A percentile compares a stretch with the other conserved stretches of the same genome.
Conservation (phyloP, 2,113 vertebrate genomes). For the Paradoxurus hermaphroditus region DNA sequence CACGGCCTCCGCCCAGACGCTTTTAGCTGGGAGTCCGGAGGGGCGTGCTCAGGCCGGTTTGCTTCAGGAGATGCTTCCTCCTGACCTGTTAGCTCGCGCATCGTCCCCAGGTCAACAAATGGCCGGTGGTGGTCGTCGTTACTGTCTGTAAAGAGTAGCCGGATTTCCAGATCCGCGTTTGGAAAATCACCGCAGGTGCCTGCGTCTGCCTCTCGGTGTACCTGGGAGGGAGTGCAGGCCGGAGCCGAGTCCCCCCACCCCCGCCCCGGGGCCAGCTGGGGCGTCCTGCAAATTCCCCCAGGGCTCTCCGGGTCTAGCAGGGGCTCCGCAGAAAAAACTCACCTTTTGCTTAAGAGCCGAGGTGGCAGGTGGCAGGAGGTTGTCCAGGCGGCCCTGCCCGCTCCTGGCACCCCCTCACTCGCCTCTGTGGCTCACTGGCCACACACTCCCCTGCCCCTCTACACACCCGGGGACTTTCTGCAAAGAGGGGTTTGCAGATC, state of each 20-base stretch:
- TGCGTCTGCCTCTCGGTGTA: not conserved
- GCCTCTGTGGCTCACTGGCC: not conserved
- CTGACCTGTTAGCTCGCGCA: not conserved
- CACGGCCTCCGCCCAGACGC: not conserved
- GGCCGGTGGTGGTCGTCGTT: not conserved
- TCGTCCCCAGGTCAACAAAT: not conserved
- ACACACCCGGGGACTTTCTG: not conserved
- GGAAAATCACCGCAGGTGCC: not conserved
- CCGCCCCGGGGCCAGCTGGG: not conserved
- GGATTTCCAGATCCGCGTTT: not conserved
- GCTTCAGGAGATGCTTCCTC: not conserved
- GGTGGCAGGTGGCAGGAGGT: not conserved
- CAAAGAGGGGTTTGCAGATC: not conserved
- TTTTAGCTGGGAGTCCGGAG: not conserved
- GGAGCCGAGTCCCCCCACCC: too few relatives aligned
- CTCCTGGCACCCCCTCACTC: not conserved
- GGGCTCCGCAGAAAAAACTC: not conserved
- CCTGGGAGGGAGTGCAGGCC: not conserved
- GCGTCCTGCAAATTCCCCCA: not conserved
- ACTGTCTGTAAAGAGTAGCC: not conserved
- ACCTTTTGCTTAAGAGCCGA: not conserved
- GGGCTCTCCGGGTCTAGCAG: not conserved
- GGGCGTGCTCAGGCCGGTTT: not conserved
- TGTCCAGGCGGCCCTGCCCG: not conserved
- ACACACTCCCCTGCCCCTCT: not conserved